phyloP scores from a whole-genome alignment of 2,888 invertebrate species.

The Melanotus villosus region DNA sequence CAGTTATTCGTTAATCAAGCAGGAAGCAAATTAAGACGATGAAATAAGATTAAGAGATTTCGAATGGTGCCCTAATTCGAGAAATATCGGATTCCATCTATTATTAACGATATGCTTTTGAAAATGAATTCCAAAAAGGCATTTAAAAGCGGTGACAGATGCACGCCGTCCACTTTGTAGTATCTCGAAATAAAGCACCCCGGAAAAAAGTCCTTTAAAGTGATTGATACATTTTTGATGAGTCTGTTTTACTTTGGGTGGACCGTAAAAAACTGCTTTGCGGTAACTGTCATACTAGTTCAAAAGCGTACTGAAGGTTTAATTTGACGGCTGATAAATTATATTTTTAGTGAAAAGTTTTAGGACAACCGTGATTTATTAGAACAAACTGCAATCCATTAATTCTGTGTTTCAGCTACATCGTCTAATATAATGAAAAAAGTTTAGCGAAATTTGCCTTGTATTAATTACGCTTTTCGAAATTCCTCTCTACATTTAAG shows the following conservation, averaged over 20 bases:
- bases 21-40: background rate
- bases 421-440: constrained; percentile 11
- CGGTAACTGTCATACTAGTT: constrained; percentile 28
- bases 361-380: constrained; percentile 14
- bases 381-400: constrained; percentile 32
- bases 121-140: background rate
- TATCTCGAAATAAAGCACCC: constrained; percentile 3
- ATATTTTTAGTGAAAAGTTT: constrained; percentile 27
- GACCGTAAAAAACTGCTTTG: constrained; percentile 30
- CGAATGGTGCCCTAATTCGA: background rate
- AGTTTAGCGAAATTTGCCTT: background rate
- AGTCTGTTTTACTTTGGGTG: constrained; percentile 28
- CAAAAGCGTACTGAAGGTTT: constrained; percentile 25
- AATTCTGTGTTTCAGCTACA: constrained; percentile 7
- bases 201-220: constrained; percentile 33
- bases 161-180: constrained; percentile 13
- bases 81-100: background rate
- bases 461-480: constrained; percentile 1
- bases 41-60: background rate
- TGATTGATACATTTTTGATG: constrained; percentile 45
- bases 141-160: constrained; percentile 21
- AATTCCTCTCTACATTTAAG: background rate
- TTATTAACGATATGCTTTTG: constrained; percentile 23
- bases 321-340: constrained; percentile 36
- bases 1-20: too few relatives aligned